Conservation (phyloP, 92 coral and sea anemone genomes). For the Porites rus region DNA sequence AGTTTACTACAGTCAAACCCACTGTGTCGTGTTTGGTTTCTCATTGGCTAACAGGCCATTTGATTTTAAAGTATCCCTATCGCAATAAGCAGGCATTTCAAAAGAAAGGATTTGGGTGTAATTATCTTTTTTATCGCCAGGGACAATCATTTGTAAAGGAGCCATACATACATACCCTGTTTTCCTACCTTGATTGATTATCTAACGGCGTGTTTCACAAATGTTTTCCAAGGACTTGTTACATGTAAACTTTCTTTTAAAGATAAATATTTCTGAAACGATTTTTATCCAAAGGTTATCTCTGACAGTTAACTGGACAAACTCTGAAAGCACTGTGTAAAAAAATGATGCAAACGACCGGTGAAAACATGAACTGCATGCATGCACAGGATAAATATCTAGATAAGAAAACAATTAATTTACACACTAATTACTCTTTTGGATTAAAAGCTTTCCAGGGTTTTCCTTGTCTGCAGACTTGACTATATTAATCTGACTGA, state of each 20-base stretch:
- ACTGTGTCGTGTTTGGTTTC: not conserved
- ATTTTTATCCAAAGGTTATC: too few species aligned
- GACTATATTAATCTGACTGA: not conserved
- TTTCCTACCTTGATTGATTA: not conserved
- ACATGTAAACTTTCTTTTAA: not conserved
- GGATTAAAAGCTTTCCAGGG: not conserved
- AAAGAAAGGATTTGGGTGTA: not conserved
- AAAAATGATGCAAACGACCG: not conserved
- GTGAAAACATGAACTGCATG: not conserved
- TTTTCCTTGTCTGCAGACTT: not conserved
- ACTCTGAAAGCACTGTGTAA: not conserved
- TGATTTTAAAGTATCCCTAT: not conserved
- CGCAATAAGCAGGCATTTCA: constrained; percentile 1
- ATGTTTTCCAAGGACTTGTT: not conserved
- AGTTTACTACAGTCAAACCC: not conserved
- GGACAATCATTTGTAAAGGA: not conserved
- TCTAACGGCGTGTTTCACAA: not conserved
- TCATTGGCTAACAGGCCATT: constrained; percentile 2
- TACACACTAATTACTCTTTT: not conserved
- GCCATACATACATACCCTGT: not conserved
- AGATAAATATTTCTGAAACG: not conserved
- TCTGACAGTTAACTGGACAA: not conserved
- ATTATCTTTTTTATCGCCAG: not conserved
- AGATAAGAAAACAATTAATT: not conserved
- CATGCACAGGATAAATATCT: not conserved